These are phyloP conservation scores for Oligia latruncula DNA, from an alignment of 2,888 invertebrate species.

Conservation along the genomic window DNA sequence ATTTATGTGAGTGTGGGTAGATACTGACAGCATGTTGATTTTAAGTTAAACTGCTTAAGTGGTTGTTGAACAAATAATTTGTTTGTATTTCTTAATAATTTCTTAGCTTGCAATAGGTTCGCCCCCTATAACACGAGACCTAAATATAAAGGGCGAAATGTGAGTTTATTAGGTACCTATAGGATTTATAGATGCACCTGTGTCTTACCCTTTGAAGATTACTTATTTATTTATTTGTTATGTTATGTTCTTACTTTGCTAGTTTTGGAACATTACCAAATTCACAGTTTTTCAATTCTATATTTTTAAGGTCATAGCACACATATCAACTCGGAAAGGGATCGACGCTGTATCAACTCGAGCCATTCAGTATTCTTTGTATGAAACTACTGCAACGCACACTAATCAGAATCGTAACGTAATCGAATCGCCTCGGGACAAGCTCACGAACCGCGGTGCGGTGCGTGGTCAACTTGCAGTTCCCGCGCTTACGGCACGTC, in stretches of 20 bases:
- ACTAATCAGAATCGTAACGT: no score
- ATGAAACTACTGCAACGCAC: no score
- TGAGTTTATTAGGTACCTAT: neutral
- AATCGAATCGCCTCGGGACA: no score
- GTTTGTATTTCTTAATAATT: slow-evolving; percentile 38
- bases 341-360: no score
- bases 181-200: no score
- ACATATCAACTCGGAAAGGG: no score
- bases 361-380: no score
- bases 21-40: slow-evolving; percentile 59
- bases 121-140: neutral
- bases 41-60: slow-evolving; percentile 55
- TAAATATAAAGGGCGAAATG: neutral
- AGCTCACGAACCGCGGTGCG: no score
- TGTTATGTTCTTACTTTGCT: neutral
- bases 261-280: neutral
- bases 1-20: slow-evolving; percentile 60
- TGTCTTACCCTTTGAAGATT: neutral
- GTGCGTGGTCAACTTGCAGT: no score
- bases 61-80: slow-evolving; percentile 58
- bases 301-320: neutral
- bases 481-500: no score
- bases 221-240: no score
- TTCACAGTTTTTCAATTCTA: neutral
- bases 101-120: slow-evolving; percentile 4